Conservation (phyloP, 2,113 vertebrate genomes). For the Candoia aspera region DNA sequence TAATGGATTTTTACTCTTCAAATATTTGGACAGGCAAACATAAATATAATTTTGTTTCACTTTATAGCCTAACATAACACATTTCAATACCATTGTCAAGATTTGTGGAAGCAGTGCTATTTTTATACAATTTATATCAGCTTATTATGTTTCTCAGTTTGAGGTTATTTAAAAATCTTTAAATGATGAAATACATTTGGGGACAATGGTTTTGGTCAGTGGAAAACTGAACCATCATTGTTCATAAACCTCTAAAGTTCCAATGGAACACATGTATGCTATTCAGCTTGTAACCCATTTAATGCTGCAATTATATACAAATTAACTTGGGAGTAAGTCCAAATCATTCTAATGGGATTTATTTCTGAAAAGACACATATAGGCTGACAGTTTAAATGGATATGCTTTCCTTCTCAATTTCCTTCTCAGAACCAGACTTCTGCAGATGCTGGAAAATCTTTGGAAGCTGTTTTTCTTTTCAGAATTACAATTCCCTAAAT, state of each 20-base stretch:
- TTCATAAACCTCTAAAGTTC: conserved; percentile 11
- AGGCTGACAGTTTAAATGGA: not conserved
- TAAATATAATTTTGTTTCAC: conserved; percentile 13
- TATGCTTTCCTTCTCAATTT: not conserved
- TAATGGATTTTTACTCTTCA: conserved; percentile 50
- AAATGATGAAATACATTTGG: conserved; percentile 27
- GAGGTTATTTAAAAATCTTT: conserved; percentile 15
- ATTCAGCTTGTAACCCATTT: not conserved
- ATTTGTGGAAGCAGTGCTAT: not conserved
- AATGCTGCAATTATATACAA: not conserved
- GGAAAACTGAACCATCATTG: conserved; percentile 30
- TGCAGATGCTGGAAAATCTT: not conserved
- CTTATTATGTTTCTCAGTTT: not conserved
- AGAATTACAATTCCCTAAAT: not conserved
- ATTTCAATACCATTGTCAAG: conserved; percentile 35
- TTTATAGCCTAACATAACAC: not conserved
- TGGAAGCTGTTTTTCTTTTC: not conserved
- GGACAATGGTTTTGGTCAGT: conserved; percentile 13
- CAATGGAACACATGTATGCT: not conserved
- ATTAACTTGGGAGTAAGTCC: not conserved
- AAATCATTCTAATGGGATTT: not conserved
- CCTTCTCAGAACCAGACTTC: not conserved
- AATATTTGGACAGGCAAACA: conserved; percentile 38
- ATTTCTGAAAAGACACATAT: not conserved
- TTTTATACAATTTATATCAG: conserved; percentile 23